Conservation (phyloP, 2,888 invertebrate species). For the Campoplex nolae region DNA sequence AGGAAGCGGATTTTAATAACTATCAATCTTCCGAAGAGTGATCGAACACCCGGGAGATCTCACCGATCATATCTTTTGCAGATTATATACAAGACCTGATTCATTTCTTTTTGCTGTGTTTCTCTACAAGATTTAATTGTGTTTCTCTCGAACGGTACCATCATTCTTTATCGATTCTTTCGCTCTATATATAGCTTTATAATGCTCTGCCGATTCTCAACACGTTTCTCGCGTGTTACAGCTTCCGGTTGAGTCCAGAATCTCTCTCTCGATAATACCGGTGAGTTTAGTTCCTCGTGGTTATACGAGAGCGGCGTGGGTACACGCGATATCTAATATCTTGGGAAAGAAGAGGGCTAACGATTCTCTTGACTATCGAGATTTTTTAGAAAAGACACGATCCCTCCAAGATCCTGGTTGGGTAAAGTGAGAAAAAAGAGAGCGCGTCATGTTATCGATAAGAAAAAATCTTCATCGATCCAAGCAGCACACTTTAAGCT, state of each 20-base stretch:
- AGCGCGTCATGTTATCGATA: conserved; percentile 16
- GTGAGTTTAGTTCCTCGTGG: conserved; percentile 22
- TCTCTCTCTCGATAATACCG: conserved; percentile 20
- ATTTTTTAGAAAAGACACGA: conserved; percentile 30
- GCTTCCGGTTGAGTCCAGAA: conserved; percentile 56
- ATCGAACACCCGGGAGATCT: conserved; percentile 50
- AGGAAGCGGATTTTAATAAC: conserved; percentile 66
- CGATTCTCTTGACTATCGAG: conserved; percentile 46
- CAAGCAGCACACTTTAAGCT: conserved; percentile 34
- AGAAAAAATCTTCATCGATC: conserved; percentile 56
- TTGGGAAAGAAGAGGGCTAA: conserved; percentile 56
- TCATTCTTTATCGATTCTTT: conserved; percentile 16
- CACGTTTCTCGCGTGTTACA: conserved; percentile 53
- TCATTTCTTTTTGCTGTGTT: background rate
- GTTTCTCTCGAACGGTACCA: conserved; percentile 33
- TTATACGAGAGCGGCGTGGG: conserved; percentile 34
- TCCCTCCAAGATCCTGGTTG: conserved; percentile 37
- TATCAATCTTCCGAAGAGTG: conserved; percentile 31
- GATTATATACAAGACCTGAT: background rate
- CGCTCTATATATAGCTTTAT: conserved; percentile 4
- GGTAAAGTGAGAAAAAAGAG: conserved; percentile 8
- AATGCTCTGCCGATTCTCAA: conserved; percentile 40
- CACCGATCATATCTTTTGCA: conserved; percentile 34
- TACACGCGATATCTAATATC: conserved; percentile 62
- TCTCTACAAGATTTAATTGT: conserved; percentile 52